phyloP scores from a whole-genome alignment of 2,888 invertebrate genomes.

The Oligia fasciuncula region DNA sequence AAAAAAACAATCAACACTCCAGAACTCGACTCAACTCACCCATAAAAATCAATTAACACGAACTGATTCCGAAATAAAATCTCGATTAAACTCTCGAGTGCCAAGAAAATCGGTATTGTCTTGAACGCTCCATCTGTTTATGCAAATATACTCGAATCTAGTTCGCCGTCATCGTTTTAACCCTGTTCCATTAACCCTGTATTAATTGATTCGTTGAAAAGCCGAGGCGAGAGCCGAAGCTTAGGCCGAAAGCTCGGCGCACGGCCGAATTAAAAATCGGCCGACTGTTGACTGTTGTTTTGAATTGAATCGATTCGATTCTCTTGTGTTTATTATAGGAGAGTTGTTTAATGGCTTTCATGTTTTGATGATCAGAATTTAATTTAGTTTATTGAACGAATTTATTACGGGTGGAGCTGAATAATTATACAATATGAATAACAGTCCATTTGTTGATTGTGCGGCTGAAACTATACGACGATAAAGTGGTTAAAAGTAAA shows the following conservation, averaged over 20 bases:
- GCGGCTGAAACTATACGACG: neutral
- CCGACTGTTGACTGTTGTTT: slow-evolving; percentile 41
- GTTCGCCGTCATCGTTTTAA: slow-evolving; percentile 59
- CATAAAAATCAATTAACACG: slow-evolving; percentile 54
- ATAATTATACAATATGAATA: slow-evolving; percentile 22
- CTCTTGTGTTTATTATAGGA: slow-evolving; percentile 42
- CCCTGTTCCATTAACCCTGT: slow-evolving; percentile 64
- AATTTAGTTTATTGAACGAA: slow-evolving; percentile 49
- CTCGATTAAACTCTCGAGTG: slow-evolving; percentile 42
- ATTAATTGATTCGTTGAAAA: slow-evolving; percentile 66
- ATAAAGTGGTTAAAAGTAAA: neutral
- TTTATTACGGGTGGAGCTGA: slow-evolving; percentile 28
- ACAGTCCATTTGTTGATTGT: slow-evolving; percentile 33
- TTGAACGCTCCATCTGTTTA: slow-evolving; percentile 64
- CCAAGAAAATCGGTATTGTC: slow-evolving; percentile 49
- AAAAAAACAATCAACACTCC: slow-evolving; percentile 32
- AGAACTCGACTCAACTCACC: slow-evolving; percentile 22
- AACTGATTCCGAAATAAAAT: slow-evolving; percentile 45
- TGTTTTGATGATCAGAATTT: slow-evolving; percentile 48
- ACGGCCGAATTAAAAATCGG: slow-evolving; percentile 48
- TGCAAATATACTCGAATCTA: slow-evolving; percentile 63
- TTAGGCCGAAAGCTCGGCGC: slow-evolving; percentile 47
- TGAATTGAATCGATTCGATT: slow-evolving; percentile 38
- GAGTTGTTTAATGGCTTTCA: slow-evolving; percentile 40
- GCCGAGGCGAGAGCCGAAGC: slow-evolving; percentile 52